Conservation (phyloP, 2,113 vertebrate species). For the Syrmaticus mikado region DNA sequence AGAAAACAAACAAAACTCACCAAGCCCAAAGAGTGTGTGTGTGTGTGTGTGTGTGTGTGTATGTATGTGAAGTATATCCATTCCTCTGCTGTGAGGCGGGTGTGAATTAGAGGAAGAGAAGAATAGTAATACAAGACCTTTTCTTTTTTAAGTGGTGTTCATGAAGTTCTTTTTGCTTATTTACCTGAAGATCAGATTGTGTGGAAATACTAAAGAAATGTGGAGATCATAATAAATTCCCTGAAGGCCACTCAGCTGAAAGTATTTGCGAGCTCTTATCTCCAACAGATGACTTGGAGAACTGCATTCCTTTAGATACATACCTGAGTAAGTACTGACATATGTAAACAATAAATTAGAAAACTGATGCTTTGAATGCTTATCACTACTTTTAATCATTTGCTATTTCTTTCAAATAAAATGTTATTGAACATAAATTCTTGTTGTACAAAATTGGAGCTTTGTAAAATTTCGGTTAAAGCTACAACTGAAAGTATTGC, state of each 20-base stretch:
- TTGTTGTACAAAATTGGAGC: background rate
- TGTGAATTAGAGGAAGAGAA: background rate
- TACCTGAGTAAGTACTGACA: conserved; percentile 89
- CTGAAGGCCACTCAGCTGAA: conserved; percentile 92
- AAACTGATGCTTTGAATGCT: background rate
- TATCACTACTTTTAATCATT: background rate
- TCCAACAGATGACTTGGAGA: conserved; percentile 90
- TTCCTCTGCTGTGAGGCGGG: background rate
- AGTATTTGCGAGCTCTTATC: conserved; percentile 95
- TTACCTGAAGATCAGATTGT: conserved; percentile 91
- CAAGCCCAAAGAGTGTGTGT: background rate
- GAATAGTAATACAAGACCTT: background rate
- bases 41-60: background rate
- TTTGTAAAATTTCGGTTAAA: background rate
- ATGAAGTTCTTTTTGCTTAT: conserved; percentile 34
- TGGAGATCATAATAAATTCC: conserved; percentile 91
- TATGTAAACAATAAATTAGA: background rate
- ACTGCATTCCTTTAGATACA: conserved; percentile 92
- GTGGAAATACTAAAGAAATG: conserved; percentile 96
- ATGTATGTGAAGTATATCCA: background rate
- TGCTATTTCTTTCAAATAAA: background rate
- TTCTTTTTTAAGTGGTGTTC: background rate
- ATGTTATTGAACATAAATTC: background rate
- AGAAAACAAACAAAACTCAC: background rate
- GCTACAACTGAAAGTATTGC: background rate